A percentile compares a stretch with the other conserved stretches of the same genome.
Conservation (phyloP, 2,113 vertebrate genomes). For the Tetraodon nigroviridis region DNA sequence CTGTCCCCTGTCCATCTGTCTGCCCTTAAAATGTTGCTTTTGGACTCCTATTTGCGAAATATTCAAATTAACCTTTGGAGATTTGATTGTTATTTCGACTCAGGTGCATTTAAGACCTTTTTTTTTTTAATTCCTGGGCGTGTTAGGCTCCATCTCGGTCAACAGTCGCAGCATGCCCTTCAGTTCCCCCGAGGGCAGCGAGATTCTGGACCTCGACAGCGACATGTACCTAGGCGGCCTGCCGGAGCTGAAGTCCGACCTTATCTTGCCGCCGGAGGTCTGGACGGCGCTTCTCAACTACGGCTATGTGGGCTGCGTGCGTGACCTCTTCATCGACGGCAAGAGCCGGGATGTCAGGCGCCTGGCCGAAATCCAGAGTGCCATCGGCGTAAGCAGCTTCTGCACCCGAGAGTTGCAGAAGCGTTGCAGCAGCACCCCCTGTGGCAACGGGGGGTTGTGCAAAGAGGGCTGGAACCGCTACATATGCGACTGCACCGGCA, state of each 20-base stretch:
- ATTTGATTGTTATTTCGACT: not conserved
- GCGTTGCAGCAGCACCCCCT: conserved; percentile 81
- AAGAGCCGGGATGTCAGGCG: conserved; percentile 85
- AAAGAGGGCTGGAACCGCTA: conserved; percentile 94
- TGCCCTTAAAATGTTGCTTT: conserved; percentile 31
- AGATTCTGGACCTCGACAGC: conserved; percentile 87
- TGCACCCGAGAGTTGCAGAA: conserved; percentile 87
- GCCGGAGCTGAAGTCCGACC: conserved; percentile 77
- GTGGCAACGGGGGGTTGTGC: conserved; percentile 81
- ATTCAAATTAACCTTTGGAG: conserved; percentile 6
- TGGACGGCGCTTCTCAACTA: conserved; percentile 87
- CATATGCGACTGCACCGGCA: conserved; percentile 86
- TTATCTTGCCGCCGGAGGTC: conserved; percentile 86
- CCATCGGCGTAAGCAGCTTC: conserved; percentile 80
- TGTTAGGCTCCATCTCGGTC: conserved; percentile 85
- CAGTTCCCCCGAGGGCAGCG: conserved; percentile 86
- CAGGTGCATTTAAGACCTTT: not conserved
- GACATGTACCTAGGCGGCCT: conserved; percentile 88
- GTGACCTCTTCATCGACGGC: conserved; percentile 90
- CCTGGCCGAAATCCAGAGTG: conserved; percentile 81
- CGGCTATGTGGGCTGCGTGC: conserved; percentile 88
- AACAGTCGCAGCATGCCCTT: conserved; percentile 90
- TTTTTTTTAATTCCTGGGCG: not conserved
- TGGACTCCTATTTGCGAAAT: not conserved
- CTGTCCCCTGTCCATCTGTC: conserved; percentile 14